A percentile compares a stretch with the other conserved stretches of the same genome.
These are phyloP conservation scores for Tetrapedia diversipes DNA, from an alignment of 2,888 invertebrate species.

Conservation along the genomic window DNA sequence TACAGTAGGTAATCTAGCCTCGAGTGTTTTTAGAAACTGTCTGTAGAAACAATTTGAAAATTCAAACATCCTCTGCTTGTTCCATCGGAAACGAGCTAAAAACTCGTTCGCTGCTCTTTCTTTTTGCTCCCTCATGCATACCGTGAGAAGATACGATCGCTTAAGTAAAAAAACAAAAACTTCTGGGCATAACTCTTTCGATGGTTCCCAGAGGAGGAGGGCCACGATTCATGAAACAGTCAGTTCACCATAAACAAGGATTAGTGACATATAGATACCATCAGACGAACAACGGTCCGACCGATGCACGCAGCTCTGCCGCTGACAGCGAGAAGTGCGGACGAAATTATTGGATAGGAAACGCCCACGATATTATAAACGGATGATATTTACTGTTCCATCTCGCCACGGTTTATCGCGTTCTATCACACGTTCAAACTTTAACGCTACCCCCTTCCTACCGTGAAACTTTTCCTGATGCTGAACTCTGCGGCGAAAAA, in stretches of 20 bases:
- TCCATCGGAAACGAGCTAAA: too few species aligned
- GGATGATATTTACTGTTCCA: conserved; percentile 34
- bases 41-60: too few species aligned
- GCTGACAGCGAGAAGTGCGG: conserved; percentile 47
- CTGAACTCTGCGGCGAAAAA: not conserved
- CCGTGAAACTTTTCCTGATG: not conserved
- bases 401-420: not conserved
- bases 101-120: too few species aligned
- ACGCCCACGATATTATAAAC: conserved; percentile 50
- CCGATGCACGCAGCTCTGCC: conserved; percentile 47
- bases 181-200: conserved; percentile 6
- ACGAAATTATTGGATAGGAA: conserved; percentile 53
- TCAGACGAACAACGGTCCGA: conserved; percentile 47
- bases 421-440: not conserved
- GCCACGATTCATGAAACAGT: conserved; percentile 29
- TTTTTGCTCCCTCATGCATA: not conserved
- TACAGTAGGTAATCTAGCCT: too few species aligned
- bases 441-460: too few species aligned
- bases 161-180: not conserved
- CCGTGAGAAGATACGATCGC: not conserved
- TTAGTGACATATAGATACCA: conserved; percentile 52
- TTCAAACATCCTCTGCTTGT: too few species aligned
- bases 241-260: conserved; percentile 42
- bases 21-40: too few species aligned
- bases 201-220: not conserved